phyloP scores from a whole-genome alignment of 35 echinoderm and acorn worm species.

The Stichopus chloronotus region DNA sequence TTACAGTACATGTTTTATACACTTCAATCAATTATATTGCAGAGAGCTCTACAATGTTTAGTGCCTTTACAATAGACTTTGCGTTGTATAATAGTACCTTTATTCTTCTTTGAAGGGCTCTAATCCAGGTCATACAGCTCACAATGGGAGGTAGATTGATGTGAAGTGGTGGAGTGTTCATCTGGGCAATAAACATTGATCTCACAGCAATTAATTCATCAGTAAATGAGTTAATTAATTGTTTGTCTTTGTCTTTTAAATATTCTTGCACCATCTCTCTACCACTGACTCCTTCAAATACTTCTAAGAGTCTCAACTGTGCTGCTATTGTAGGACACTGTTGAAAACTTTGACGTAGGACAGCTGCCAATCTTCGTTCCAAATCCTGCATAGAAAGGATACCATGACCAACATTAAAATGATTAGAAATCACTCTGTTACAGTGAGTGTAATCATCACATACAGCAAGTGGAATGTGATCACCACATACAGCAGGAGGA shows the following conservation, averaged over 20 bases:
- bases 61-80: too few relatives aligned
- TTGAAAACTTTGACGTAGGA: slow-evolving; percentile 92
- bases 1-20: too few relatives aligned
- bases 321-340: slow-evolving; percentile 98
- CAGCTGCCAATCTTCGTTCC: slow-evolving; percentile 82
- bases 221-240: slow-evolving; percentile 84
- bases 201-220: slow-evolving; percentile 87
- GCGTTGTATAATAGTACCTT: slow-evolving; percentile 50
- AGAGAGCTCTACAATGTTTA: too few relatives aligned
- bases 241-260: slow-evolving; percentile 93
- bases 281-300: slow-evolving; percentile 97
- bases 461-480: too few relatives aligned
- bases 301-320: slow-evolving; percentile 91
- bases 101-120: slow-evolving; percentile 81
- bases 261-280: slow-evolving; percentile 97
- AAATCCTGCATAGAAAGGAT: slow-evolving; percentile 71
- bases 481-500: too few relatives aligned
- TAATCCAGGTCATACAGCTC: slow-evolving; percentile 91
- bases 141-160: slow-evolving; percentile 86
- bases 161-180: slow-evolving; percentile 72
- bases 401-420: neutral
- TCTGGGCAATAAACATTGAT: slow-evolving; percentile 84
- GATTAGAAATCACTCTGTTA: neutral
- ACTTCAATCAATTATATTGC: too few relatives aligned
- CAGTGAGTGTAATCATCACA: too few relatives aligned